Conservation (phyloP, 2,113 vertebrate genomes). For the Pantherophis guttatus region DNA sequence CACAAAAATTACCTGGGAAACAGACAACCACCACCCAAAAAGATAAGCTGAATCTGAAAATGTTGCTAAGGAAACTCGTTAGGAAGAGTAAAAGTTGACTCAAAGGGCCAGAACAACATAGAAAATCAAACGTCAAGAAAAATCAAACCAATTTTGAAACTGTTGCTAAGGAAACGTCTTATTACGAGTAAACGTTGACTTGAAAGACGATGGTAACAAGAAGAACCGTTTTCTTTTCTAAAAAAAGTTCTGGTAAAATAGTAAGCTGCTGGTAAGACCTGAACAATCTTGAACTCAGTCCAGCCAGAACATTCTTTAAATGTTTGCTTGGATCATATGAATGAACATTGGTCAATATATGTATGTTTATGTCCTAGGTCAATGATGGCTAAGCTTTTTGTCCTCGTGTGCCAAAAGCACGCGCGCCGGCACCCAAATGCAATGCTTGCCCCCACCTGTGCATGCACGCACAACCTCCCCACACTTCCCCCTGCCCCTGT, state of each 20-base stretch:
- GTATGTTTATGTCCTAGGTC: not conserved
- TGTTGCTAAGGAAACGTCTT: not conserved
- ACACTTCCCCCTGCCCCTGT: no score
- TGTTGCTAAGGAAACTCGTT: not conserved
- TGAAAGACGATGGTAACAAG: not conserved
- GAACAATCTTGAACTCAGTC: not conserved
- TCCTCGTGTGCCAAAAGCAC: no score
- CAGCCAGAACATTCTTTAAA: not conserved
- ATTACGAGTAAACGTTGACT: not conserved
- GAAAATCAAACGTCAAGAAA: not conserved
- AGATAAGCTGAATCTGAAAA: not conserved
- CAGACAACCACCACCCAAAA: not conserved
- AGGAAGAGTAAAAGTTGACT: not conserved
- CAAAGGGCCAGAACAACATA: not conserved
- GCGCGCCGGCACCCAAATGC: no score
- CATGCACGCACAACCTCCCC: no score
- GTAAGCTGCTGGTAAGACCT: not conserved
- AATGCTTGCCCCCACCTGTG: no score
- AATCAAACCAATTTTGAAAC: not conserved
- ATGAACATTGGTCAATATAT: not conserved
- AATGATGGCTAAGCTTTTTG: no score
- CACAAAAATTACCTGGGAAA: not conserved
- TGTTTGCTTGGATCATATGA: not conserved
- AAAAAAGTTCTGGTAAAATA: not conserved
- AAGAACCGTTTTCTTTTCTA: no score